A percentile compares a stretch with the other conserved stretches of the same genome.
These are phyloP conservation scores for Scarus forsteni DNA, from an alignment of 2,797 vertebrate genomes.

Conservation along the genomic window DNA sequence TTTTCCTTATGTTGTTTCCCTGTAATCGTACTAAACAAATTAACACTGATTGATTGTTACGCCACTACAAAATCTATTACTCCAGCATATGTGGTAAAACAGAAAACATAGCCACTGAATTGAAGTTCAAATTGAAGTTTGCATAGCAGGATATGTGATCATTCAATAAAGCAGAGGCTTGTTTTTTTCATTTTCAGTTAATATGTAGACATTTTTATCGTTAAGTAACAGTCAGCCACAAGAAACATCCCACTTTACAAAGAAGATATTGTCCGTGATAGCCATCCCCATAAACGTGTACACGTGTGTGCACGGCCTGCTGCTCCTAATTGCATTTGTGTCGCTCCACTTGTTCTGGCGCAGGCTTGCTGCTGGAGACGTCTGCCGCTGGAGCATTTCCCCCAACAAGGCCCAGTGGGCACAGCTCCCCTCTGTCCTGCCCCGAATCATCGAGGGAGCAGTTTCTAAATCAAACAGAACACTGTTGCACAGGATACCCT, in stretches of 20 bases:
- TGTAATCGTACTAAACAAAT: too few species aligned
- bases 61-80: not conserved
- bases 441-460: conserved; percentile 63
- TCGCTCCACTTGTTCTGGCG: conserved; percentile 43
- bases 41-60: too few species aligned
- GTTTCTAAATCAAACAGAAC: conserved; percentile 70
- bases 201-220: not conserved
- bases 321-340: conserved; percentile 52
- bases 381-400: conserved; percentile 52
- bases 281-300: conserved; percentile 2
- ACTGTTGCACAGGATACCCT: conserved; percentile 65
- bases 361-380: conserved; percentile 52
- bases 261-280: conserved; percentile 18
- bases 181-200: not conserved
- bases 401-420: conserved; percentile 46
- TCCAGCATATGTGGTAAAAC: not conserved
- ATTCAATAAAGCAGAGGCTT: not conserved
- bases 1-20: too few species aligned
- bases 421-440: conserved; percentile 45
- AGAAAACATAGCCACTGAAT: not conserved
- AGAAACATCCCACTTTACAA: conserved; percentile 3
- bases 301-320: conserved; percentile 5
- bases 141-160: not conserved
- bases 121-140: not conserved
- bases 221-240: conserved; percentile 18